These are phyloP conservation scores for Hypomecis atomaria DNA, from an alignment of 2,888 invertebrate genomes.

Conservation along the genomic window DNA sequence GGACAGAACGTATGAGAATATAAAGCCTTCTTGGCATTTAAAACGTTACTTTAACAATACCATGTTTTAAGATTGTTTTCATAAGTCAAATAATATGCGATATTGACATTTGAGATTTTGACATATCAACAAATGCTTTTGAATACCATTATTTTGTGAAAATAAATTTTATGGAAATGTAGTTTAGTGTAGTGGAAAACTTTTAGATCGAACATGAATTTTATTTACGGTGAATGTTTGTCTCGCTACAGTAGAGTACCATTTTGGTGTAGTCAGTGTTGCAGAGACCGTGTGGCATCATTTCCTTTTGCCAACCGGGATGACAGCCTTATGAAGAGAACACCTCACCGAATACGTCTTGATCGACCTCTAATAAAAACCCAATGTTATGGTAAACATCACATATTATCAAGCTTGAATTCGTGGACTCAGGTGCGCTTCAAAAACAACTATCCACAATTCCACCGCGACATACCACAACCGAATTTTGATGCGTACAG, in stretches of 20 bases:
- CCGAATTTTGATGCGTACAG: constrained; percentile 72
- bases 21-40: no score
- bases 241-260: constrained; percentile 46
- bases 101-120: constrained; percentile 21
- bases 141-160: constrained; percentile 7
- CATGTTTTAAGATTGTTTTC: no score
- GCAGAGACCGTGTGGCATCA: constrained; percentile 46
- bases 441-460: constrained; percentile 55
- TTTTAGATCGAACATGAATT: constrained; percentile 50
- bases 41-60: no score
- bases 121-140: constrained; percentile 10
- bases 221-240: constrained; percentile 50
- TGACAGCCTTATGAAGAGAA: constrained; percentile 16
- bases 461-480: constrained; percentile 69
- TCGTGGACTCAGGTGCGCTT: constrained; percentile 72
- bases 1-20: no score
- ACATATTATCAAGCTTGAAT: constrained; percentile 39
- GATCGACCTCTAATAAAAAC: constrained; percentile 26
- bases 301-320: constrained; percentile 24
- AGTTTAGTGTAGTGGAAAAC: constrained; percentile 18
- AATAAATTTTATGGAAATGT: constrained; percentile 14
- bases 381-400: constrained; percentile 20
- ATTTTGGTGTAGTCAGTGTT: constrained; percentile 50
- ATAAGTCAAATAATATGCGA: background rate
- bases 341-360: constrained; percentile 6